These are phyloP conservation scores for Sebastes matsubarae DNA, from an alignment of 2,797 vertebrate species.

Conservation along the genomic window DNA sequence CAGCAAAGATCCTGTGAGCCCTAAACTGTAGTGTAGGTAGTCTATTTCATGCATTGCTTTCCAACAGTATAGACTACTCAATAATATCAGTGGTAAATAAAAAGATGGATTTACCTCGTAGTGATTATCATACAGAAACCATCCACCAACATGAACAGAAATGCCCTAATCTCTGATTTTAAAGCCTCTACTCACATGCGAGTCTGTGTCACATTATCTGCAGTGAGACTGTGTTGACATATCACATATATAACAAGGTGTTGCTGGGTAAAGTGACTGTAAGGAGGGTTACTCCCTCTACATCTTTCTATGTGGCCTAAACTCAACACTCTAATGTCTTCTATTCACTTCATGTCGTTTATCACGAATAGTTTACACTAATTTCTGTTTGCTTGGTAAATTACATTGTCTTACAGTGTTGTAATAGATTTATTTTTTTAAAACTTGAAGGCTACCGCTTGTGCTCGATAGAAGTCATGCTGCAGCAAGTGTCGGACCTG, in stretches of 20 bases:
- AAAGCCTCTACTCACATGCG: not conserved
- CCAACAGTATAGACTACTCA: not conserved
- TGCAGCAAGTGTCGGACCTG: not conserved
- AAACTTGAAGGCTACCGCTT: not conserved
- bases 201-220: not conserved
- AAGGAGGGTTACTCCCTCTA: not conserved
- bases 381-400: constrained; percentile 5
- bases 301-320: not conserved
- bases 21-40: not conserved
- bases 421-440: not conserved
- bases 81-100: not conserved
- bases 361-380: too few relatives aligned
- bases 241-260: not conserved
- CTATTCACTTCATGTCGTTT: too few relatives aligned
- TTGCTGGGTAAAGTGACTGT: constrained; percentile 13
- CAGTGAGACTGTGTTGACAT: too few relatives aligned
- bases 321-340: constrained; percentile 33
- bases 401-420: not conserved
- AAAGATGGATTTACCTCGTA: not conserved
- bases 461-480: not conserved
- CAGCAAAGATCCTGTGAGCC: not conserved
- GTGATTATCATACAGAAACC: not conserved
- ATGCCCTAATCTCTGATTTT: not conserved
- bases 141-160: not conserved
- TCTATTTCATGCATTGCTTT: not conserved